Base-by-base conservation (phyloP, 2,797 vertebrate species). In the Halcyon badia region DNA sequence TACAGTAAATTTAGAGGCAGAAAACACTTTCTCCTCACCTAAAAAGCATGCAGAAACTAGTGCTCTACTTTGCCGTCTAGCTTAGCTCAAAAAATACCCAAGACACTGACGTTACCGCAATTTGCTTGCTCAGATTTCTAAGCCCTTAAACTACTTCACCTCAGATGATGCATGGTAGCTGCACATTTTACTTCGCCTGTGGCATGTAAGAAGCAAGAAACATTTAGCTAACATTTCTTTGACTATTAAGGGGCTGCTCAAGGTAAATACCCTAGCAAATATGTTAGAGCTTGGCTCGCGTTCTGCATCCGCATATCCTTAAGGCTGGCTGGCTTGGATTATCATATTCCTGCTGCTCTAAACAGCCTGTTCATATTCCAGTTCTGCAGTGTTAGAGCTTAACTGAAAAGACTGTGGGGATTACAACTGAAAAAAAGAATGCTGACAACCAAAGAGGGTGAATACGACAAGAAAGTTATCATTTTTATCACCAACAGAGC, bases 21-120 rank as follows among this genome's bases (percentile, higher is more conserved):
- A 94, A 95, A 93, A 84, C 81, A 66, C 88, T 66, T 93, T 93
- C 70, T 97, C 94, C 88, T 95, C 90, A 89, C 88, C 62, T 92
- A 90, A 94, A 94, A 89, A 84, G 90, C 81, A 89, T 92, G 88
- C 80, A 93, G 92, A 69, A 94, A 87, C 77, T 54, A 87, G 70
- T 19, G 58, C 73, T 22, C 37, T 33, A 75, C 56, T 82, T 88
- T 24, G 46, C 91, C n/a, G 41, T 72, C 78, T 87, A 25, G 83
- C 42, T 81, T 28, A 44, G 70, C 62, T 58, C 51, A 69, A 72
- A 87, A 87, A 92, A 72, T 84, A 87, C 41, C 70, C n/a, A 69
- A 84, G 87, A 96, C 65, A 64, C 68, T 31, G 78, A 54, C 9
- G 52, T 37, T 94, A 91, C 81, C 10, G 0, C 75, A 82, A 73